A percentile compares a stretch with the other conserved stretches of the same genome.
Conservation (phyloP, 23 tunicate species). For the Trididemnum nubilum region DNA sequence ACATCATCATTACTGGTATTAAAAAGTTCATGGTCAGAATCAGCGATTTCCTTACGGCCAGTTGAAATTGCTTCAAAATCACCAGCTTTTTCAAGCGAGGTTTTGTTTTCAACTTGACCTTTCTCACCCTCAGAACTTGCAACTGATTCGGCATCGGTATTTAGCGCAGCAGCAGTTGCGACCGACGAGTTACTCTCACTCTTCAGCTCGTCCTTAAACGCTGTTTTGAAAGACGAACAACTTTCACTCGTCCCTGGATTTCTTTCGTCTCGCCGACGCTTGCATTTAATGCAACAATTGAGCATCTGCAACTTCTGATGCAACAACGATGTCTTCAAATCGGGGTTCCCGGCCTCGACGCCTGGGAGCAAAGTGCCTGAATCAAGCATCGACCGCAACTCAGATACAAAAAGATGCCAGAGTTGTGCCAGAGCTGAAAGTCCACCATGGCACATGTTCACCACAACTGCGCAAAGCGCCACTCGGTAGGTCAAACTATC, state of each 20-base stretch:
- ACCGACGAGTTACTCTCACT: not conserved
- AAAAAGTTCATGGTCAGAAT: not conserved
- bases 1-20: too few relatives aligned
- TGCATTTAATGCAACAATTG: slow-evolving; percentile 72
- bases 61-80: not conserved
- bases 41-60: not conserved
- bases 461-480: slow-evolving; percentile 66
- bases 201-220: not conserved
- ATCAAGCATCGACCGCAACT: slow-evolving; percentile 63
- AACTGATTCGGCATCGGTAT: not conserved
- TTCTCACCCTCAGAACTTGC: not conserved
- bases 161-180: not conserved
- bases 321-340: slow-evolving; percentile 64
- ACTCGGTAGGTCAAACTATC: slow-evolving; percentile 79
- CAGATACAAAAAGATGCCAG: slow-evolving; percentile 82
- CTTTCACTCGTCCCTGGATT: not conserved
- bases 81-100: not conserved
- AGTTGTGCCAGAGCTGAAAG: slow-evolving; percentile 79
- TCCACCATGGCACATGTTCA: slow-evolving; percentile 85
- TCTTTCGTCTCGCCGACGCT: slow-evolving; percentile 21
- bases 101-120: not conserved
- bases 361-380: slow-evolving; percentile 44
- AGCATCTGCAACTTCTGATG: slow-evolving; percentile 94
- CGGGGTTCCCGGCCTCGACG: slow-evolving; percentile 38
- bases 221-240: slow-evolving; percentile 15